Conservation (phyloP, 1,140 invertebrate species). For the Tribolium castaneum region DNA sequence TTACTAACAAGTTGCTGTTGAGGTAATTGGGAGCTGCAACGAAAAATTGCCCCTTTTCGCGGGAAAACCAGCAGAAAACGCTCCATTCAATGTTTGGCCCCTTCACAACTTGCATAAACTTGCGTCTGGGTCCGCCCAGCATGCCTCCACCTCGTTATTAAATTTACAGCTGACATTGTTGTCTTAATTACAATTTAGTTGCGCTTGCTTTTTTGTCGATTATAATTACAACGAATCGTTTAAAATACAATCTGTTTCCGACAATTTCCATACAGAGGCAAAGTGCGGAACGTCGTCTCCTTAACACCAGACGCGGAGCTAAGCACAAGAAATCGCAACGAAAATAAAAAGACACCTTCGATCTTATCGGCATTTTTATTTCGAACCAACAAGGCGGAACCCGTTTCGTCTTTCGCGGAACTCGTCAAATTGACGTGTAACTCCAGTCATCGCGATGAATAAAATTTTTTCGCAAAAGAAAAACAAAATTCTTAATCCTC, state of each 20-base stretch:
- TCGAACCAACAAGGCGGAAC: neutral
- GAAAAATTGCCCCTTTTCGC: neutral
- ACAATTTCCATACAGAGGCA: constrained; percentile 7
- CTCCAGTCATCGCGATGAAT: neutral
- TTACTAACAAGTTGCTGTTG: neutral
- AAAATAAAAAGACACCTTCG: neutral
- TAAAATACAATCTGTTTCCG: constrained; percentile 18
- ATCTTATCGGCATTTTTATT: constrained; percentile 22
- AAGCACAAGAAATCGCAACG: neutral
- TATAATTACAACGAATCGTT: constrained; percentile 27
- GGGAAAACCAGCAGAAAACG: too few relatives aligned
- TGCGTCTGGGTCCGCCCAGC: constrained; percentile 12
- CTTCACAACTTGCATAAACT: constrained; percentile 28
- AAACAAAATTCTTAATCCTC: neutral
- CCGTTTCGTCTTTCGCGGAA: neutral
- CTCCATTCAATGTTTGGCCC: neutral
- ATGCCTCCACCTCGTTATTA: constrained; percentile 20
- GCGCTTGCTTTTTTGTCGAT: constrained; percentile 29
- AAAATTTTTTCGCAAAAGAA: neutral
- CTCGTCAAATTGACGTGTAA: neutral
- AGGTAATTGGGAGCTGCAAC: constrained; percentile 21
- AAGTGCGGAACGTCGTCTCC: constrained; percentile 3
- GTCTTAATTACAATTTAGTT: constrained; percentile 33
- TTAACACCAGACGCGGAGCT: neutral
- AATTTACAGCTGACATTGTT: constrained; percentile 33